Evolutionary conservation across 2,888 invertebrate genomes (phyloP).

Genomic region (Corbicula japonica): DNA sequence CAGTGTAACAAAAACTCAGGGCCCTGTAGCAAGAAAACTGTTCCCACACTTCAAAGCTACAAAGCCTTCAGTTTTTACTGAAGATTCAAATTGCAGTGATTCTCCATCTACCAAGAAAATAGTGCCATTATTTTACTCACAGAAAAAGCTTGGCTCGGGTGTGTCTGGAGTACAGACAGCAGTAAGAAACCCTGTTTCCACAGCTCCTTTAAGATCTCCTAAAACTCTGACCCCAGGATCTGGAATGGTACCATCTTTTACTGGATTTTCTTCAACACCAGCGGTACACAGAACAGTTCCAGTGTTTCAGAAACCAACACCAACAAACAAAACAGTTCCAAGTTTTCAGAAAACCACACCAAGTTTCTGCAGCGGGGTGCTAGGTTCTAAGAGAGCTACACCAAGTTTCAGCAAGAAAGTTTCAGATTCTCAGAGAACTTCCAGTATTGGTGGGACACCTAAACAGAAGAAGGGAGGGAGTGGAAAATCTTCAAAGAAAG

Average conservation of each 20-base stretch:
- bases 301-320: too few species aligned
- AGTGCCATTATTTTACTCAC: slow-evolving; percentile 33
- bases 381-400: slow-evolving; percentile 5
- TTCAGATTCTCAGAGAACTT: background rate
- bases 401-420: slow-evolving; percentile 14
- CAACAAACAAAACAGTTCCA: too few species aligned
- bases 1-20: slow-evolving; percentile 10
- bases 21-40: slow-evolving; percentile 31
- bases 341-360: background rate
- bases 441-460: background rate
- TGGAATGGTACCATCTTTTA: too few species aligned
- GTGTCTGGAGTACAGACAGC: too few species aligned
- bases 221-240: too few species aligned
- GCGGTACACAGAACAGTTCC: too few species aligned
- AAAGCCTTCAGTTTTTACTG: slow-evolving; percentile 14
- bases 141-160: slow-evolving; percentile 17
- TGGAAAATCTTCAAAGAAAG: background rate
- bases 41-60: slow-evolving; percentile 55
- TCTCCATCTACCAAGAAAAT: slow-evolving; percentile 11
- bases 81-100: background rate
- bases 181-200: background rate
- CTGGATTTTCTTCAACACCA: too few species aligned
- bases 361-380: too few species aligned
- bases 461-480: background rate
- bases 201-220: background rate